Evolutionary conservation across 2,888 invertebrate genomes (phyloP).

Genomic region (Thymelicus sylvestris): DNA sequence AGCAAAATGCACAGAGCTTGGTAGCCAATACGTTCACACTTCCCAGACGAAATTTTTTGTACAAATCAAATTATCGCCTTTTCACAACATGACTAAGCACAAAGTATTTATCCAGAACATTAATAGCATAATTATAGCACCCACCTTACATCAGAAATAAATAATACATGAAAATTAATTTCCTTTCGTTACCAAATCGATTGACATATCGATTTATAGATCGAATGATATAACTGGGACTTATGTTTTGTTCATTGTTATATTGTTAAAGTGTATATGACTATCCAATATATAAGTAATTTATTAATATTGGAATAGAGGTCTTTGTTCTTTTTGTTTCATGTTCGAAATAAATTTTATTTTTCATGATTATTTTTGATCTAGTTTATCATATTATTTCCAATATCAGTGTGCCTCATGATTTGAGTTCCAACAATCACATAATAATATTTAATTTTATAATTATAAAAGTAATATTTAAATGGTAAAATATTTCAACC

Average conservation of each 20-base stretch:
- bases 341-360: conserved; percentile 32
- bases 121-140: conserved; percentile 66
- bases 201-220: neutral
- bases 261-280: neutral
- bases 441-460: neutral
- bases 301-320: conserved; percentile 7
- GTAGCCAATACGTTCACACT: conserved; percentile 82
- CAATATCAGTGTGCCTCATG: conserved; percentile 21
- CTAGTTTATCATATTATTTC: conserved; percentile 23
- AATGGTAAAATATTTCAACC: neutral
- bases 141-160: conserved; percentile 68
- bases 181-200: conserved; percentile 7
- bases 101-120: conserved; percentile 64
- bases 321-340: conserved; percentile 20
- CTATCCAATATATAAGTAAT: conserved; percentile 1
- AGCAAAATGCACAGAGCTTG: conserved; percentile 80
- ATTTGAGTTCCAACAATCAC: conserved; percentile 10
- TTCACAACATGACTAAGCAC: conserved; percentile 76
- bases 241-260: neutral
- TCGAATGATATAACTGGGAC: neutral
- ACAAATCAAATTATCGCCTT: conserved; percentile 67
- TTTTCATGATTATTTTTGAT: conserved; percentile 24
- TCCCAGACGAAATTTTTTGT: conserved; percentile 76
- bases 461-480: neutral
- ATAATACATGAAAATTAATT: conserved; percentile 25